Evolutionary conservation across 2,113 vertebrate genomes (phyloP), one percentile per base, ranked within the genome.

Genomic region (Eira barbara): DNA sequence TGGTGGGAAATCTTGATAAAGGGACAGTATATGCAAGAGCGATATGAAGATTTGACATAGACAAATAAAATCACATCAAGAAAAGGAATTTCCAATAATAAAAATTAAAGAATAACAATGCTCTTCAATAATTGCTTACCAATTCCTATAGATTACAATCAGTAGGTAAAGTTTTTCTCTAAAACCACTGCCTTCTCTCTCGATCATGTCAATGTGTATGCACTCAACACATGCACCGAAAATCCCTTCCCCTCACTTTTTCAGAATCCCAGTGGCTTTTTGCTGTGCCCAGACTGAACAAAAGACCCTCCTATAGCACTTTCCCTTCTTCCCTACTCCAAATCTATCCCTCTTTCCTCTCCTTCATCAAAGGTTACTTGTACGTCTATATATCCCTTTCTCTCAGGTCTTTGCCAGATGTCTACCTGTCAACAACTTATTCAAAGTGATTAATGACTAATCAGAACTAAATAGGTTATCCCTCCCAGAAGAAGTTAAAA

Each of bases 371-470:
- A 91, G 23, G 13, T 69, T 95, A 63, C 47, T 84, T 94, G 85
- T 82, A 2, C 82, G 5, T 93, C 76, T 96, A 59, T 27, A 31
- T 45, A n/a, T 27, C 25, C 11, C 9, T 82, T 85, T 89, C 57
- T 88, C 52, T 91, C 52, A 17, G 34, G 4, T 88, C 12, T 95
- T 94, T 89, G 86, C n/a, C 71, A 96, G 85, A 97, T 91, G 78
- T 93, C 34, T 89, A 91, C n/a, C 57, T 73, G 76, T 82, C 76
- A 97, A 81, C 34, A 96, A 84, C 25, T 96, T 97, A 87, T 78
- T 93, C 69, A 92, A 87, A 91, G n/a, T 91, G 76, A 97, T 97
- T 91, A 97, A 94, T 85, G 59, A 96, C 63, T 88, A 95, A 95
- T 47, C 73, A 63, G 36, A 96, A 84, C 6, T 71, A 97, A 94